These are phyloP conservation scores for Cirrhinus mrigala DNA, from an alignment of 2,797 vertebrate species.

Conservation along the genomic window DNA sequence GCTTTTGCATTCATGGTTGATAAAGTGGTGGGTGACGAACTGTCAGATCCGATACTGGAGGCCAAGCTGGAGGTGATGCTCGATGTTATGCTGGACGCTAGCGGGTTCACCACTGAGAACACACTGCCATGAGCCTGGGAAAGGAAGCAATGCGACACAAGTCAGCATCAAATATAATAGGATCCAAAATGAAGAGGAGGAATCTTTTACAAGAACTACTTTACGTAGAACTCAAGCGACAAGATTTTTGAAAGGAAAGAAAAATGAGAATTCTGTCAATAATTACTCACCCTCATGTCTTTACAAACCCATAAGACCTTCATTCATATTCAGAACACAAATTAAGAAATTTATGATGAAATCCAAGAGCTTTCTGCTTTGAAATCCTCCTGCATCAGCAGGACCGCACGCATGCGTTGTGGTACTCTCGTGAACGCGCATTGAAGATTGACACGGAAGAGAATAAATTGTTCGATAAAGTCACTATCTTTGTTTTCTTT, in stretches of 20 bases:
- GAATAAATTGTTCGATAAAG: too few relatives aligned
- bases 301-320: too few relatives aligned
- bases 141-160: conserved; percentile 28
- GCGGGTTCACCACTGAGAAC: conserved; percentile 86
- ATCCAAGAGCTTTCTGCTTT: too few relatives aligned
- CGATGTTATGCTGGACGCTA: conserved; percentile 87
- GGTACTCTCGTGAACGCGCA: too few relatives aligned
- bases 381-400: too few relatives aligned
- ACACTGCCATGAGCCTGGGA: conserved; percentile 85
- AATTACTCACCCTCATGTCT: too few relatives aligned
- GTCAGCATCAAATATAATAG: neutral
- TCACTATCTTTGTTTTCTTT: too few relatives aligned
- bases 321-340: too few relatives aligned
- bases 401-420: too few relatives aligned
- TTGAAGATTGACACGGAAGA: too few relatives aligned
- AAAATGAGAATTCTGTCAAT: too few relatives aligned
- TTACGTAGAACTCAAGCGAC: neutral
- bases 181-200: neutral
- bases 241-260: neutral
- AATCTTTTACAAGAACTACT: neutral
- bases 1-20: conserved; percentile 87
- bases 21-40: conserved; percentile 88
- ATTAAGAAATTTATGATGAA: too few relatives aligned
- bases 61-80: conserved; percentile 91
- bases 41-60: conserved; percentile 90